Percentiles rank a stretch among this genome's conserved stretches.
phyloP scores from a whole-genome alignment of 2,797 vertebrate genomes.

The Galaxias olidus region DNA sequence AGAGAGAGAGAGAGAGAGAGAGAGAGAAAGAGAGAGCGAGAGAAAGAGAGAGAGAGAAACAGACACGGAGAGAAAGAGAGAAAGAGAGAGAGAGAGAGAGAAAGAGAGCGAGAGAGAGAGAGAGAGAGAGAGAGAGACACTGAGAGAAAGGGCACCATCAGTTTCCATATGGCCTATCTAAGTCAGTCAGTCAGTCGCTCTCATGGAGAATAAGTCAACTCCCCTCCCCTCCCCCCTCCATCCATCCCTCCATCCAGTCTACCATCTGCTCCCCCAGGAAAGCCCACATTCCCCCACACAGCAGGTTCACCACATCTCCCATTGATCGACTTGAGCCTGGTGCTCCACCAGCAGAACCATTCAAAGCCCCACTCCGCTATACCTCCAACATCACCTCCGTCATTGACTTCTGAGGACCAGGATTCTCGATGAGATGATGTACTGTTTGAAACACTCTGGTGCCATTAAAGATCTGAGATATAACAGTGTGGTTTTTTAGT shows the following conservation, averaged over 20 bases:
- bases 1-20: neutral
- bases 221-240: constrained; percentile 49
- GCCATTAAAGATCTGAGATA: too few relatives aligned
- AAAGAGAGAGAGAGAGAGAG: neutral
- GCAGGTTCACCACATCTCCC: neutral
- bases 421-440: too few relatives aligned
- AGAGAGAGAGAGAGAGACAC: neutral
- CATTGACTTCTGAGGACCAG: too few relatives aligned
- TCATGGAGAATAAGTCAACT: constrained; percentile 51
- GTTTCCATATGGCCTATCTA: constrained; percentile 74
- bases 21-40: neutral
- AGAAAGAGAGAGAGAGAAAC: constrained; percentile 3
- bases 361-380: too few relatives aligned
- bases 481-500: too few relatives aligned
- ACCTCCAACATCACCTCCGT: too few relatives aligned
- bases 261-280: constrained; percentile 24
- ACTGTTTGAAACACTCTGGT: too few relatives aligned
- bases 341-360: too few relatives aligned
- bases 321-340: too few relatives aligned
- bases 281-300: neutral
- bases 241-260: constrained; percentile 57
- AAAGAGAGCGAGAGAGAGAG: neutral
- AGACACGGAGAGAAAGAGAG: neutral
- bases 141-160: constrained; percentile 10
- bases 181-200: constrained; percentile 62